Evolutionary conservation across 2,888 invertebrate genomes (phyloP), one percentile per base, ranked within the genome.

Genomic region (Augiades crinisus): DNA sequence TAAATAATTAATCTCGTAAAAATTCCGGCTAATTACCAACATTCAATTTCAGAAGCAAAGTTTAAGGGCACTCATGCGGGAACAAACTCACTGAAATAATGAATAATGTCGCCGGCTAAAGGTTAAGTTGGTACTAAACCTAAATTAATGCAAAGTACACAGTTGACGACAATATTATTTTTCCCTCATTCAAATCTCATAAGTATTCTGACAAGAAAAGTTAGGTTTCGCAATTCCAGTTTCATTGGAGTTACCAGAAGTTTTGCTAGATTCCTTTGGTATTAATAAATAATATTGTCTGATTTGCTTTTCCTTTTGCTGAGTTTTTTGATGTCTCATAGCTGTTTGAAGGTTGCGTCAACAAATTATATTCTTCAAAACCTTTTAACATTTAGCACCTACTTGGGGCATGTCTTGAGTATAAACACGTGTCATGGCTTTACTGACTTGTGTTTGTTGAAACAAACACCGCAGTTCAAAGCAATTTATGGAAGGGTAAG

Each of bases 241-340:
- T 74, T 72, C 73, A 69, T 66, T 63, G 66, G 73, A 70, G 65
- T 75, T 75, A 63, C 71, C 63, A 65, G 56, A 72, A 70, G 63
- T 72, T 72, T 58, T 58, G 44, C 56, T 58, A 46, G 50, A 53
- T 53, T 56, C 49, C 45, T 52, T 59, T 53, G 41, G 34, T 45
- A 38, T 47, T 58, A 47, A 58, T 56, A 58, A 58, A 56, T 57
- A 57, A 47, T 30, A n/a, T n/a, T n/a, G 52, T 31, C 47, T 38
- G 33, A 37, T 54, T 52, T 44, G 37, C 30, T 27, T 36, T 30
- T 34, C n/a, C 21, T 36, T 30, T 34, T 7, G 14, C 22, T 40
- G 10, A 38, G 31, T 38, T 45, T 47, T 47, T 40, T 53, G 13
- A 55, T 40, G 30, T 30, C 33, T 47, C 27, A 12, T 13, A 30